Evolutionary conservation across 2,113 vertebrate genomes (phyloP).

Genomic region (Connochaetes taurinus): DNA sequence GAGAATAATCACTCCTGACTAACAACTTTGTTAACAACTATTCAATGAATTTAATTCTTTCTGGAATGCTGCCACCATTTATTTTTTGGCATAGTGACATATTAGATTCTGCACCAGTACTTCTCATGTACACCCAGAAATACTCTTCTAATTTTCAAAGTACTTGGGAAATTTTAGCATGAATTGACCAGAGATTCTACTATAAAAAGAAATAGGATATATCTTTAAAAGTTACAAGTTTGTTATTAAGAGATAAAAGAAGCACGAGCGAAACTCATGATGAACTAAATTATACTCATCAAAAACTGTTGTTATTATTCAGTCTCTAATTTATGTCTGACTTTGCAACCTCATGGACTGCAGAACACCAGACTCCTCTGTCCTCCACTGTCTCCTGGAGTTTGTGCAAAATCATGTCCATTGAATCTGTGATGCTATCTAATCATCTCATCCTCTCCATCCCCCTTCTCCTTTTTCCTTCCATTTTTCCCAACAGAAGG

Average conservation of each 20-base stretch:
- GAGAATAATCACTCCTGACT: conserved; percentile 55
- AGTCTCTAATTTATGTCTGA: not conserved
- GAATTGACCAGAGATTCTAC: not conserved
- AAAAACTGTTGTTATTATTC: not conserved
- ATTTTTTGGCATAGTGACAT: conserved; percentile 63
- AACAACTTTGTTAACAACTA: conserved; percentile 77
- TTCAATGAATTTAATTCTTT: conserved; percentile 77
- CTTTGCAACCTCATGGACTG: not conserved
- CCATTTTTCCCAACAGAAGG: not conserved
- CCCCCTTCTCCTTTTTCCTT: not conserved
- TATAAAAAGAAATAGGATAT: conserved; percentile 10
- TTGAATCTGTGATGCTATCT: not conserved
- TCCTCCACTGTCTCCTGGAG: not conserved
- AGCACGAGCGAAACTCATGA: not conserved
- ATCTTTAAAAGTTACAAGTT: not conserved
- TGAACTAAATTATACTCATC: conserved; percentile 1
- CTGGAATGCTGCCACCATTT: conserved; percentile 74
- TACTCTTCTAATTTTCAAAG: conserved; percentile 66
- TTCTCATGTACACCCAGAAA: conserved; percentile 50
- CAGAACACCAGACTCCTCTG: not conserved
- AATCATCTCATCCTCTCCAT: not conserved
- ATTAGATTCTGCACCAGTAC: conserved; percentile 60
- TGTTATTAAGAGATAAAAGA: conserved; percentile 35
- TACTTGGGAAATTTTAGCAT: conserved; percentile 57
- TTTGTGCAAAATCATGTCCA: not conserved